Evolutionary conservation across 2,888 invertebrate genomes (phyloP), one percentile per base, ranked within the genome.

Genomic region (Brenthis ino): DNA sequence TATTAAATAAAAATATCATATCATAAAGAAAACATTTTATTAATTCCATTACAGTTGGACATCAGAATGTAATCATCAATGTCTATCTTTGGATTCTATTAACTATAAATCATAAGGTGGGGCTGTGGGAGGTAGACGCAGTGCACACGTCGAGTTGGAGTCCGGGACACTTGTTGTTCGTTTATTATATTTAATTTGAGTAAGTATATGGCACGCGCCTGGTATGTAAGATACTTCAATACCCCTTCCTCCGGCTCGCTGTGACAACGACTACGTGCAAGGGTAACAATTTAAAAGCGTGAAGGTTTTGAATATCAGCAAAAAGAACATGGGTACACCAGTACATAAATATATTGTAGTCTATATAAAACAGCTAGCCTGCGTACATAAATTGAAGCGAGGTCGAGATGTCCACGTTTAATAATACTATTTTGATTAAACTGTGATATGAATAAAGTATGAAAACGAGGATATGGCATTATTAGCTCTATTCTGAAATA

Each of bases 31-130:
- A 85, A 84, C 81, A 79, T 84, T 88, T 88, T 84, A 88, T 86
- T 87, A 70, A 68, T 68, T 86, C 82, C 84, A 86, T 86, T 88
- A 88, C 85, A 85, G 81, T 84, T 84, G 82, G 82, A 87, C 85
- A 86, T 84, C 75, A 76, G 79, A 74, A 78, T 77, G 79, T 77
- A 60, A 50, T 50, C 78, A 77, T 77, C 77, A 74, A 76, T 79
- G 79, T 82, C 83, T 86, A 87, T 89, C 90, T 90, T 90, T 90
- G 89, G 90, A 87, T 86, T 86, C 79, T 86, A 87, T 85, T 82
- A 84, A 79, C 74, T 80, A 78, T 74, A 82, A 82, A 76, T 72
- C 77, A 79, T 80, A 76, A 76, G 73, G 76, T 74, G 76, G 51
- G 51, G 43, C 53, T 24, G 60, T 60, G 60, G 47, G 58, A 24